Base-by-base conservation (phyloP, 1,140 invertebrate genomes). In the Conus ventricosus region DNA sequence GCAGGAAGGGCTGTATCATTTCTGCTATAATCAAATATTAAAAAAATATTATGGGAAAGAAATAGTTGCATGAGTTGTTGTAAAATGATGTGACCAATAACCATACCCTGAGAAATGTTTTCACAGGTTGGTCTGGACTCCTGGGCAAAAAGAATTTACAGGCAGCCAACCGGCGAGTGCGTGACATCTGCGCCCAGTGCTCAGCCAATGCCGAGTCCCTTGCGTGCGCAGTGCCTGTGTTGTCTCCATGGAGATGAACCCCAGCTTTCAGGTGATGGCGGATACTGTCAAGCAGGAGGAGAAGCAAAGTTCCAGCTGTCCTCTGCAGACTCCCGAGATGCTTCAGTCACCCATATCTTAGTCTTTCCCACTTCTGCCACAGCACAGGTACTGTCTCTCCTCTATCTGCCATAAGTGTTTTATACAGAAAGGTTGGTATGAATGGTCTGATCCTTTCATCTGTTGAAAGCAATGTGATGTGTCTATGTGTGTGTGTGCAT, bases 301-400 rank as follows among this genome's bases (percentile, higher is more conserved):
- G 88, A 94, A 94, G 87, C 92, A 93, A 89, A 92, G 92, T 85
- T 94, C 93, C 90, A 94, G 93, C 81, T 93, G 92, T 90, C 93
- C 94, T 13, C 82, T 95, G 83, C 93, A 93, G 88, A 95, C 94
- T 20, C 94, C 94, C 8, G 93, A 57, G 98, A 99, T 96, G 98
- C 99, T 83, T 98, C 98, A 83, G 98, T 98, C 93, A 99, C 99
- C 83, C 99, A 99, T 95, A 99, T 99, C 91, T 96, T 99, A 88
- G 99, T 99, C 89, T 99, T 99, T 96, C 99, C 99, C 81, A 99
- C 98, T 11, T 99, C 98, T 87, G 98, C 99, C 54, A 98, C 98
- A 63, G 98, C 98, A 87, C 98, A 98, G 96, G 98, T 98, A 96
- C 5, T 54, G 51, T 15, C 39, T 39, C 39, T 39, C 39, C 39